Evolutionary conservation across 1,140 invertebrate genomes (phyloP).

Genomic region (Drosophila athabasca): DNA sequence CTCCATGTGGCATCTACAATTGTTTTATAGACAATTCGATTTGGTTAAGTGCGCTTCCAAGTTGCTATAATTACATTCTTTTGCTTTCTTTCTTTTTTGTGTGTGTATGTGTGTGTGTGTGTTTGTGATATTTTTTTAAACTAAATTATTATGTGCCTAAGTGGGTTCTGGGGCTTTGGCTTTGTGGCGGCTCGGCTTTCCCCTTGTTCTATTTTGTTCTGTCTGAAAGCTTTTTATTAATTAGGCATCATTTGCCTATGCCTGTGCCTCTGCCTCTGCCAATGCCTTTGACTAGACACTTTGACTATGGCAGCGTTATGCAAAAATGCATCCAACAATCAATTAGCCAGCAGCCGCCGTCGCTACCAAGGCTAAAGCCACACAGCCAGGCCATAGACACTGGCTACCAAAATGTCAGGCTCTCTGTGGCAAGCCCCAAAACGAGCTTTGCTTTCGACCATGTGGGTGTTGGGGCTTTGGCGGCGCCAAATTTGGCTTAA

Average conservation of each 20-base stretch:
- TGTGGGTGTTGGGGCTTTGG: conserved; percentile 64
- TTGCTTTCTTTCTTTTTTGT: background rate
- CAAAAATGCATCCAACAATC: conserved; percentile 31
- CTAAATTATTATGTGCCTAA: conserved; percentile 62
- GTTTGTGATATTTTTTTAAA: conserved; percentile 54
- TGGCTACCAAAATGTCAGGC: conserved; percentile 52
- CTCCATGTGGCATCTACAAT: conserved; percentile 33
- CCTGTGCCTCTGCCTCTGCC: background rate
- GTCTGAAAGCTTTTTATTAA: conserved; percentile 66
- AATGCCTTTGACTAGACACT: conserved; percentile 1
- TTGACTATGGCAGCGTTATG: conserved; percentile 54
- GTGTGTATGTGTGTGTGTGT: background rate
- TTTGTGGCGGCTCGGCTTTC: conserved; percentile 24
- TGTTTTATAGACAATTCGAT: conserved; percentile 76
- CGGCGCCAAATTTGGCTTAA: conserved; percentile 73
- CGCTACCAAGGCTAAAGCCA: conserved; percentile 34
- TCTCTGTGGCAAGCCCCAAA: conserved; percentile 22
- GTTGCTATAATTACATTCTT: conserved; percentile 39
- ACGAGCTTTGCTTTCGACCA: conserved; percentile 24
- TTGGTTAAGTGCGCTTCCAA: conserved; percentile 76
- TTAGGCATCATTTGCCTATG: conserved; percentile 56
- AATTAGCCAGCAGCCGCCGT: conserved; percentile 34
- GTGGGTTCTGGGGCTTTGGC: conserved; percentile 30
- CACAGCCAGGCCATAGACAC: conserved; percentile 6
- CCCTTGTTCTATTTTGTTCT: conserved; percentile 34